phyloP scores from a whole-genome alignment of 2,113 vertebrate species.

The Chaetodon trifascialis region DNA sequence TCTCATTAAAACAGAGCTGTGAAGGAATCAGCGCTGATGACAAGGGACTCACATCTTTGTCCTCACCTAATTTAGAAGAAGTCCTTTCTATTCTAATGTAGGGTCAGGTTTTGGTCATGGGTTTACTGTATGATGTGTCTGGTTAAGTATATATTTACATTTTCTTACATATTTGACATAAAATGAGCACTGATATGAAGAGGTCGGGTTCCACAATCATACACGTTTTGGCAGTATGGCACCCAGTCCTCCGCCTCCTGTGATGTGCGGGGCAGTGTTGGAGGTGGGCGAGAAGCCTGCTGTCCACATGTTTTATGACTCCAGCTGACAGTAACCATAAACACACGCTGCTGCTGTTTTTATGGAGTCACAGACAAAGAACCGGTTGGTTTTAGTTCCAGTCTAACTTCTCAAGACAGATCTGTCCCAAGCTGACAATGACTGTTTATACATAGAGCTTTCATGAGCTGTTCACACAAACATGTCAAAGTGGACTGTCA shows the following conservation, averaged over 20 bases:
- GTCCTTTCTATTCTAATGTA: background rate
- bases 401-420: background rate
- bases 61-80: background rate
- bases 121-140: too few relatives aligned
- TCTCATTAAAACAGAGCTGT: slow-evolving; percentile 38
- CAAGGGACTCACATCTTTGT: background rate
- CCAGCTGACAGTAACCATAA: slow-evolving; percentile 42
- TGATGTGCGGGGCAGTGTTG: background rate
- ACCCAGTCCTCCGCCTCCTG: slow-evolving; percentile 20
- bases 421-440: too few relatives aligned
- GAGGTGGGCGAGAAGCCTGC: slow-evolving; percentile 18
- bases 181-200: background rate
- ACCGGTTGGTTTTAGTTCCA: background rate
- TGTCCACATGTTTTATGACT: slow-evolving; percentile 57
- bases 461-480: too few relatives aligned
- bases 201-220: background rate
- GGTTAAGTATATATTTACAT: too few relatives aligned
- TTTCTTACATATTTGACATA: too few relatives aligned
- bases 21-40: slow-evolving; percentile 12
- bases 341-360: slow-evolving; percentile 28
- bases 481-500: too few relatives aligned
- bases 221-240: slow-evolving; percentile 9
- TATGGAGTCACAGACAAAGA: background rate
- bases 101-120: background rate
- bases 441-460: too few relatives aligned